Base-by-base conservation (phyloP, 2,888 invertebrate species). In the Chironomus tentans region DNA sequence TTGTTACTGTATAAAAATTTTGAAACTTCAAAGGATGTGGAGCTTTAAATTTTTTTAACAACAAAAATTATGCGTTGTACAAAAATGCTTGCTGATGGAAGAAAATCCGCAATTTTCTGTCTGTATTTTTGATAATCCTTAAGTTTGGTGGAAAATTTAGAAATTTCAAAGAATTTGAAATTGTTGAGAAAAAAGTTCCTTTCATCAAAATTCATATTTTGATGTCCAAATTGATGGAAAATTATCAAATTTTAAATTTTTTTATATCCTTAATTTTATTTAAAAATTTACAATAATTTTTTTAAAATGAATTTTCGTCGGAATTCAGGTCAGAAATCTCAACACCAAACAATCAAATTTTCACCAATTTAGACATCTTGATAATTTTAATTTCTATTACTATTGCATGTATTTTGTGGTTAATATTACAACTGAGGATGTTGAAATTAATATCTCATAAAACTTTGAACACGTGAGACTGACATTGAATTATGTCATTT, bases 341-440 rank as follows among this genome's bases (percentile, higher is more conserved):
- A 56, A 56, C 18, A 56, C n/a, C n/a, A 56, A 56, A 18, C 18
- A 7, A 50, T 50, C 15, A 13, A 50, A 15, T 15, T 56, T 56
- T 56, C 7, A 56, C 15, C n/a, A 18, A 15, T 56, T 56, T 3
- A 15, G 18, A 56, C n/a, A n/a, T 56, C 56, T 38, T 12, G 2
- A 21, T 48, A 24, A 50, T 22, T 47, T 48, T 28, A 28, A 38
- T 38, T 38, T 38, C 13, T 70, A n/a, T 61, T 56, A 12, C 72
- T 72, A 72, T 72, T 72, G 72, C 61, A 72, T 15, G 13, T 38
- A 22, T 15, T 61, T 50, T 72, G 61, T 15, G 28, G 72, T 21
- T 50, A 71, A 72, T 18, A 50, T 28, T 56, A 28, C 15, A 72
- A 72, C 24, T 61, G 12, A 72, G 72, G 72, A 72, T 72, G 72